These are phyloP conservation scores for Hormaphis cornu DNA, from an alignment of 1,140 invertebrate species.

Conservation along the genomic window DNA sequence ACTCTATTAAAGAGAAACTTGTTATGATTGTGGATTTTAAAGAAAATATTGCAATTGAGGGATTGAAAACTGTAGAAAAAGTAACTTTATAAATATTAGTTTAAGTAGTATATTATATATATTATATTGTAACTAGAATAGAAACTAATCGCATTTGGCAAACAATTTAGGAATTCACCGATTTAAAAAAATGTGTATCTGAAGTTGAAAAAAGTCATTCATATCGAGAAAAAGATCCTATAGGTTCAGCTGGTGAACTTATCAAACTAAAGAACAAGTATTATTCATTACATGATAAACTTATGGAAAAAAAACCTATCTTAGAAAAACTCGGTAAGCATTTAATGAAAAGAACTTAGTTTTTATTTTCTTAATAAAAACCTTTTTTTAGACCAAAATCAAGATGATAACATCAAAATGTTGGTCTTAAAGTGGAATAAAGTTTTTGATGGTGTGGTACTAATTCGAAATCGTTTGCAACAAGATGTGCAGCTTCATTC, in stretches of 20 bases:
- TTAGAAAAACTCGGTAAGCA: conserved; percentile 22
- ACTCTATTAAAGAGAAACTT: conserved; percentile 13
- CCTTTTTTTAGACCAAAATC: background rate
- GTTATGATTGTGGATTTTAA: conserved; percentile 10
- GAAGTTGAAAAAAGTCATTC: conserved; percentile 23
- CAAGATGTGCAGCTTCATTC: conserved; percentile 24
- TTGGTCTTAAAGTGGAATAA: conserved; percentile 22
- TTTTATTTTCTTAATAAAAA: background rate
- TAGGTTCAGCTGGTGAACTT: conserved; percentile 18
- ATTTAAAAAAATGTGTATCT: conserved; percentile 22
- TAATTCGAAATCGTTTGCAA: conserved; percentile 2
- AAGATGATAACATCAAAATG: conserved; percentile 13
- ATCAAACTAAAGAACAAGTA: conserved; percentile 26
- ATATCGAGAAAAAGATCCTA: conserved; percentile 5
- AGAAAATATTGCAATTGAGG: conserved; percentile 16
- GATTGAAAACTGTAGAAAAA: conserved; percentile 16
- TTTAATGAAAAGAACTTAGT: background rate
- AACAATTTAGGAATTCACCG: conserved; percentile 6
- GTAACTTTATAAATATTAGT: background rate
- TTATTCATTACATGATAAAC: conserved; percentile 11
- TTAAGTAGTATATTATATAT: no score
- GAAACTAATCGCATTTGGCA: no score
- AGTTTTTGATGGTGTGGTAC: conserved; percentile 8
- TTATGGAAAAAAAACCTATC: conserved; percentile 15
- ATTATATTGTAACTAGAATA: no score